Evolutionary conservation across 2,888 invertebrate genomes (phyloP), one percentile per base, ranked within the genome.

Genomic region (Helleia helle): DNA sequence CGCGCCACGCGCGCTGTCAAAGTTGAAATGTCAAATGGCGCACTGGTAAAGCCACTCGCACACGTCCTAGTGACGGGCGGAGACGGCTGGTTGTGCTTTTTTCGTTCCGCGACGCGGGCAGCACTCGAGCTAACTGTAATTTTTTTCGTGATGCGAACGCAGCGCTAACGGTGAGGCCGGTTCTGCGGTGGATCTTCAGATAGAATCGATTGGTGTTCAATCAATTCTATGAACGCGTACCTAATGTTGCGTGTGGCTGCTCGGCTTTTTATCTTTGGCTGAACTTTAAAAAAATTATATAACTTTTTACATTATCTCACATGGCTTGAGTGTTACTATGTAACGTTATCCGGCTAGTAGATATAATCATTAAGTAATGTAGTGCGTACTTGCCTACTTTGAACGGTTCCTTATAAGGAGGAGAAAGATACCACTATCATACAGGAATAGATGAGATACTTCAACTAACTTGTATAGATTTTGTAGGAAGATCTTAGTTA

Each of bases 91-190:
- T 71, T 71, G 70, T 83, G 83, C 68, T 77, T 81, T 83, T 81
- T 81, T 80, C 75, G 69, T 57, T 51, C 68, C 65, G 59, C 55
- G 57, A 64, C 65, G 64, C 68, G 68, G 61, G 59, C 56, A 67
- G 47, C 53, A 44, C 45, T 62, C 47, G 22, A 54, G 59, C 50
- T 83, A 84, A 83, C 83, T 79, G 81, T 83, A 80, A 44, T 69
- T 80, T 80, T 83, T 84, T 83, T 81, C 72, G 76, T 75, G 74
- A 69, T 75, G 65, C 67, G 57, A 66, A 58, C 60, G n/a, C n/a
- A 50, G 56, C 59, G 57, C 65, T 80, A 80, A 80, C 81, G 77
- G 81, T 71, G 66, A 58, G 62, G 73, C 74, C 74, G 74, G 76
- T 75, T 76, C 63, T 66, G 42, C 48, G 49, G 46, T 58, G 59